Conservation (phyloP, 2,797 vertebrate genomes). For the Galago senegalensis region DNA sequence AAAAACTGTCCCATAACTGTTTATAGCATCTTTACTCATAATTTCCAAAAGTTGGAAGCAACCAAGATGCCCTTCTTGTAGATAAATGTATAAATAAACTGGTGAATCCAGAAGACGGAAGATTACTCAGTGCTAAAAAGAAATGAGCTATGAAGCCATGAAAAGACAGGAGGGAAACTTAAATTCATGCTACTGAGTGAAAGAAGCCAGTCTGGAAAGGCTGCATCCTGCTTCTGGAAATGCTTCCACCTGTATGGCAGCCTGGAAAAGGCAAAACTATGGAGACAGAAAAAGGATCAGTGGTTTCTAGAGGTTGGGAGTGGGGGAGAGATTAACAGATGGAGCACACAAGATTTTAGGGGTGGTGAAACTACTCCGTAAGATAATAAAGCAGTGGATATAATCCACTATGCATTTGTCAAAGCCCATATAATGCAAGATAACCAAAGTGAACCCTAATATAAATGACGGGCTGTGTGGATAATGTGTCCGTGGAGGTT, state of each 20-base stretch:
- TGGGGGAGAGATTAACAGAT: background rate
- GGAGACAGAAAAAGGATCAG: background rate
- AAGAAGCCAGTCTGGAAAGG: conserved; percentile 3
- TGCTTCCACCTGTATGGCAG: background rate
- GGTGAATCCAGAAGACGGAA: background rate
- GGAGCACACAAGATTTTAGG: background rate
- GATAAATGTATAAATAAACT: background rate
- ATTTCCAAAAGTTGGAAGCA: background rate
- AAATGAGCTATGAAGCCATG: background rate
- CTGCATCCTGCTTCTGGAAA: background rate
- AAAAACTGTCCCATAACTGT: background rate
- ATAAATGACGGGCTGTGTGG: background rate
- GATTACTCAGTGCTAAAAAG: background rate
- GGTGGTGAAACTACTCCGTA: background rate
- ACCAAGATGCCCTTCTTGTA: background rate
- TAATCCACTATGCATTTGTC: background rate
- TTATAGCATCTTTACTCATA: background rate
- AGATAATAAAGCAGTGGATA: background rate
- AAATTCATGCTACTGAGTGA: background rate
- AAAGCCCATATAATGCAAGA: background rate
- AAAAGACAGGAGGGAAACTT: background rate
- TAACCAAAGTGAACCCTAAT: background rate
- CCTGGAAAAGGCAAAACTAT: background rate
- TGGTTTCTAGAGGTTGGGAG: background rate
- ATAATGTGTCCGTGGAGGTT: background rate